These are phyloP conservation scores for Chorisops tibialis DNA, from an alignment of 2,888 invertebrate species.

Conservation along the genomic window DNA sequence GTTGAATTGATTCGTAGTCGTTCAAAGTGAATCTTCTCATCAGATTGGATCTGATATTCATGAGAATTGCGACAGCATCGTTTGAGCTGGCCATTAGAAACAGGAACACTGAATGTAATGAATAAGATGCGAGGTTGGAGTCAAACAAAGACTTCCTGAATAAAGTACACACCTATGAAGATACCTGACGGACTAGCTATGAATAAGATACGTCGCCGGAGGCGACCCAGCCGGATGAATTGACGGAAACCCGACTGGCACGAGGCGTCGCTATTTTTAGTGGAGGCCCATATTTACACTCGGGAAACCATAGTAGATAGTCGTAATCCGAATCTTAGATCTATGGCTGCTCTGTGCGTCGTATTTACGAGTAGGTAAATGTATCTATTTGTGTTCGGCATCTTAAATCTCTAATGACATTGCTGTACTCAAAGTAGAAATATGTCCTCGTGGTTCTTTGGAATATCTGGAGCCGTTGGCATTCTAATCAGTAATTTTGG, in stretches of 20 bases:
- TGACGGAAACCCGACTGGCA: not conserved
- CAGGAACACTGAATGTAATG: not conserved
- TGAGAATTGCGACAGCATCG: conserved; percentile 5
- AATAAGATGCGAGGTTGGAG: not conserved
- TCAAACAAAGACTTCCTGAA: not conserved
- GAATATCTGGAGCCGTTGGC: no score
- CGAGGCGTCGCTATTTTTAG: conserved; percentile 11
- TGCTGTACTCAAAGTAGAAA: no score
- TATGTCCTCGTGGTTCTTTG: no score
- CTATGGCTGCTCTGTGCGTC: not conserved
- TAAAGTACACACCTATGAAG: not conserved
- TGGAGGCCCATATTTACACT: conserved; percentile 10
- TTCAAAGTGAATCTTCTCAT: conserved; percentile 23
- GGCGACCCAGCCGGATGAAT: not conserved
- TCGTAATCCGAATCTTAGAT: not conserved
- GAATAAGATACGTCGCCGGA: not conserved
- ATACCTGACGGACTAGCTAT: not conserved
- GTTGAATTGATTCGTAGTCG: conserved; percentile 18
- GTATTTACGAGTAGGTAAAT: no score
- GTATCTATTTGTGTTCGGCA: no score
- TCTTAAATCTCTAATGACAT: no score
- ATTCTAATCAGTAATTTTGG: no score
- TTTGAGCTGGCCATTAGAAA: not conserved
- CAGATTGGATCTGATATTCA: conserved; percentile 20
- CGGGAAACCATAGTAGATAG: not conserved